Evolutionary conservation across 2,113 vertebrate genomes (phyloP), one percentile per base, ranked within the genome.

Genomic region (Xiphias gladius): DNA sequence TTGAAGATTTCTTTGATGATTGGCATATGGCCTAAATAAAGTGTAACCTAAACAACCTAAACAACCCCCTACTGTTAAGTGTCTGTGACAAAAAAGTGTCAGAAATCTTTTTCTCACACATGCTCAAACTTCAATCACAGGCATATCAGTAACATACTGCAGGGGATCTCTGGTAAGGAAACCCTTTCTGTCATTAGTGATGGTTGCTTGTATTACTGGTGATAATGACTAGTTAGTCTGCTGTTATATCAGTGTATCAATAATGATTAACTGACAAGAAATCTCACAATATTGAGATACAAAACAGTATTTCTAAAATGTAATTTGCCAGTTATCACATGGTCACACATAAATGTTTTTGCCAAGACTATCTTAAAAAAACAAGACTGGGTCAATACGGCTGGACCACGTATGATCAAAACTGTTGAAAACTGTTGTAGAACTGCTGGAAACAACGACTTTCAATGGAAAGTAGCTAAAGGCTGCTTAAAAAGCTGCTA

Each of bases 11-110:
- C 22, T 80, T 52, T 50, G 73, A 22, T 65, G 83, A 61, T 73
- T 79, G 76, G 76, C 75, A 62, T 70, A 67, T 85, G 74, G 82
- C 67, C 71, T 79, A 68, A 63, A 80, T 77, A 46, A 78, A 54
- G 14, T 41, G 74, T 32, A 86, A 85, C 3, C 35, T 35, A 9
- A 35, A 24, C 43, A 17, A 46, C 74, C 39, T 72, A 19, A 83
- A 39, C 54, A 59, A 54, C n/a, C 28, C 43, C 57, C 5, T 64
- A 28, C 46, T 57, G 28, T 48, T 70, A 80, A 85, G 65, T 73
- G 59, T 66, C 37, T 76, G 4, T 83, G 48, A 78, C 80, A 84
- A 46, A 79, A 65, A 75, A 16, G 22, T 72, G 39, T 80, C 73
- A 65, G 79, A 46, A 57, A 72, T 86, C 62, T 32, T 79, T 76